Percentiles rank a stretch among this genome's conserved stretches.
phyloP scores from a whole-genome alignment of 2,888 invertebrate species.

The Ophioninae sp. region DNA sequence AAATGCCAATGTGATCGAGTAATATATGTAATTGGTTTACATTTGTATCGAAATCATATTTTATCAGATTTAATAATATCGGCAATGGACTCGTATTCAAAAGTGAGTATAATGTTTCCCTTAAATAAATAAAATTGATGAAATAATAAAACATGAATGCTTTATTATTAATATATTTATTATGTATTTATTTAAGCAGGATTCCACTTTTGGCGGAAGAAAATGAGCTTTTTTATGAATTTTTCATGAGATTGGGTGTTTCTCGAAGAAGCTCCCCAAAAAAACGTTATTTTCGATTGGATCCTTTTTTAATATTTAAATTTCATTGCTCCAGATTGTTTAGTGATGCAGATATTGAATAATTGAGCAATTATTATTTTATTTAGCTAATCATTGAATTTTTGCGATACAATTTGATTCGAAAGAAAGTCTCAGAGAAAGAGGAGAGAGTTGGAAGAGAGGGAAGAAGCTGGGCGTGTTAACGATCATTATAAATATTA shows the following conservation, averaged over 20 bases:
- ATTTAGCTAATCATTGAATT: constrained; percentile 50
- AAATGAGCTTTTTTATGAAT: too few relatives aligned
- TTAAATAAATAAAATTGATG: too few relatives aligned
- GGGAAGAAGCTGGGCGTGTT: not conserved
- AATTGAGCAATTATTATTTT: constrained; percentile 47
- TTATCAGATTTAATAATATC: not conserved
- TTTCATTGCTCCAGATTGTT: not conserved
- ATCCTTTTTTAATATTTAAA: not conserved
- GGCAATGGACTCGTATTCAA: not conserved
- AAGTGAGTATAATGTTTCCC: too few relatives aligned
- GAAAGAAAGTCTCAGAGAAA: constrained; percentile 3
- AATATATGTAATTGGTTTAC: not conserved
- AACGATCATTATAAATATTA: constrained; percentile 66
- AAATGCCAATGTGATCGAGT: not conserved
- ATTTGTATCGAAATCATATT: not conserved
- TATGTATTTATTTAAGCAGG: too few relatives aligned
- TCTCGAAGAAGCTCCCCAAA: not conserved
- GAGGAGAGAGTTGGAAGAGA: constrained; percentile 11
- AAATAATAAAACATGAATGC: too few relatives aligned
- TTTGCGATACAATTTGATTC: constrained; percentile 39
- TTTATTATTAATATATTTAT: too few relatives aligned
- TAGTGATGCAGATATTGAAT: constrained; percentile 17
- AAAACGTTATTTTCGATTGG: not conserved
- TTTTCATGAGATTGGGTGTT: not conserved
- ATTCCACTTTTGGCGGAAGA: too few relatives aligned